Evolutionary conservation across 2,113 vertebrate genomes (phyloP), one percentile per base, ranked within the genome.

Genomic region (Xiphorhynchus elegans): DNA sequence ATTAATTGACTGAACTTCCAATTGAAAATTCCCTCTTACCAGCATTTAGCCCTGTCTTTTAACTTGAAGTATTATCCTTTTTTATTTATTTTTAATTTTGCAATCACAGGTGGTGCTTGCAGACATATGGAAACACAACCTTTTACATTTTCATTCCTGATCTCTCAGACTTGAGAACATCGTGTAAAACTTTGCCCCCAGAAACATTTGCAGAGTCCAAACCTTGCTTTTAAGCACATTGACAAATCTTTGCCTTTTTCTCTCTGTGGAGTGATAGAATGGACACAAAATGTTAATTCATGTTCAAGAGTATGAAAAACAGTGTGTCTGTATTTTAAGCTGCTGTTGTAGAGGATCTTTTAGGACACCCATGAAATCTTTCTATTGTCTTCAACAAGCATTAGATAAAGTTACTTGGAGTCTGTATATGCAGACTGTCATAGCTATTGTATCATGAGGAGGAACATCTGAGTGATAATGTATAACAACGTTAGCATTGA

Each of bases 401-500:
- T 47, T 40, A 58, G 31, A 47, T 76, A 15, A 44, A 62, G 12
- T 39, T 70, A 44, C 44, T 68, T 59, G 49, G 31, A 69, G 17
- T 47, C 55, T 53, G 18, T 21, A 17, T 44, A 9, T 9, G 33
- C 62, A 74, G 76, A 16, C 10, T 83, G 88, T n/a, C 33, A 50
- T 7, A 81, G 77, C 90, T 80, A 62, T 59, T 73, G 49, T 55
- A 81, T 62, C 46, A 59, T 5, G 35, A 87, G 59, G 23, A 81
- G 47, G 40, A 96, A 76, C 46, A 89, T 62, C 69, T 67, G 19
- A 93, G 63, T 87, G 58, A 9, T 95, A 92, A 93, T 33, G 37
- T 44, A 58, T 82, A 88, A 73, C 37, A 95, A 74, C 52, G 81
- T 86, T 88, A 95, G 52, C 60, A 89, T 19, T 80, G 75, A 75